Evolutionary conservation across 2,797 vertebrate genomes (phyloP).

Genomic region (Onychomys torridus): DNA sequence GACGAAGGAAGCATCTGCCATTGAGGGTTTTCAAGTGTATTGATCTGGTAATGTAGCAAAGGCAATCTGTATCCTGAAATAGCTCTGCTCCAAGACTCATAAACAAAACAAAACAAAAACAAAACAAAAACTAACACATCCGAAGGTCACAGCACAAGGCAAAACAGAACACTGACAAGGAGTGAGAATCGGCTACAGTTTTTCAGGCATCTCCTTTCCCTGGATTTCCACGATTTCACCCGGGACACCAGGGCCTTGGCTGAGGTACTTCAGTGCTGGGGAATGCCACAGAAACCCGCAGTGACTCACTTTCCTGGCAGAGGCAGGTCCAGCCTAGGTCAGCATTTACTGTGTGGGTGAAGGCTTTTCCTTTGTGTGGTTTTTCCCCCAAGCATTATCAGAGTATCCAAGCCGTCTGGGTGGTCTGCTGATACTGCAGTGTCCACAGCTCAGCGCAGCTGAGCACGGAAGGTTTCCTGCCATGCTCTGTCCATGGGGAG

Average conservation of each 20-base stretch:
- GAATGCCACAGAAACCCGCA: slow-evolving; percentile 72
- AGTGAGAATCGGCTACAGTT: background rate
- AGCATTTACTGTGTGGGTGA: slow-evolving; percentile 38
- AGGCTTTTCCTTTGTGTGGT: background rate
- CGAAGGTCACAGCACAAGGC: background rate
- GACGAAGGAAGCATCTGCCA: background rate
- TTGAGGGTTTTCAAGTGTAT: background rate
- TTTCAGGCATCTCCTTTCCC: background rate
- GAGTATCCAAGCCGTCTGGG: background rate
- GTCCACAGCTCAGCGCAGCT: background rate
- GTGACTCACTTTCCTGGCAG: slow-evolving; percentile 59
- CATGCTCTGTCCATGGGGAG: background rate
- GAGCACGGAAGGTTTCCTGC: background rate
- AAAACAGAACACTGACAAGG: background rate
- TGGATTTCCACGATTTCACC: background rate
- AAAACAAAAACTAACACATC: background rate
- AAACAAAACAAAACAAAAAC: background rate
- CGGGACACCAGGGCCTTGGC: background rate
- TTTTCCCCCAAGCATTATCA: background rate
- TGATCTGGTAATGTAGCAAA: background rate
- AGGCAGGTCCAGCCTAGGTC: background rate
- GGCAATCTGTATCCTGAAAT: background rate
- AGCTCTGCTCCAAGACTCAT: background rate
- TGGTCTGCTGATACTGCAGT: background rate
- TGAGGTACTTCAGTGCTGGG: slow-evolving; percentile 39